Evolutionary conservation across 2,888 invertebrate genomes (phyloP).

Genomic region (Crematogaster levior): DNA sequence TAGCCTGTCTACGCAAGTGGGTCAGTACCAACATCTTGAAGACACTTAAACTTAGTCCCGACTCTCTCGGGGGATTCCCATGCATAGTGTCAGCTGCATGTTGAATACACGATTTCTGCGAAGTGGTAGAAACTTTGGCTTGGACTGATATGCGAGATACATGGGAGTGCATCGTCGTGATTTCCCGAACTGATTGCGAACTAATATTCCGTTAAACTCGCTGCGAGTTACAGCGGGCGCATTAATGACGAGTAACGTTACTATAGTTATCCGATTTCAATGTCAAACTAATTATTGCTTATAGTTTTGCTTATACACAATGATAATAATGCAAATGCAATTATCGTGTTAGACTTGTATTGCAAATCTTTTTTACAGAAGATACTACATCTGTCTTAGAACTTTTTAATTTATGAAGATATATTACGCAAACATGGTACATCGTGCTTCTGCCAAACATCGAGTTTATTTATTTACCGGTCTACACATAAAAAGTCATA

Average conservation of each 20-base stretch:
- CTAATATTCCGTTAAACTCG: conserved; percentile 70
- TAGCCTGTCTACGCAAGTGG: conserved; percentile 62
- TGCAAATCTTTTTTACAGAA: neutral
- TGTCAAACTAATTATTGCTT: conserved; percentile 42
- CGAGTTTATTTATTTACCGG: conserved; percentile 17
- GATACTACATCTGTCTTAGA: too few species aligned
- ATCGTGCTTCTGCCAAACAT: neutral
- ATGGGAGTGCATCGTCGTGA: conserved; percentile 61
- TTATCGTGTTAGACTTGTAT: too few species aligned
- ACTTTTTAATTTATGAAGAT: too few species aligned
- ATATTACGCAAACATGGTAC: neutral
- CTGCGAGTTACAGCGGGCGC: conserved; percentile 32
- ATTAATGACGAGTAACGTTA: conserved; percentile 33
- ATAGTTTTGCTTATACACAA: too few species aligned
- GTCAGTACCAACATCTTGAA: conserved; percentile 73
- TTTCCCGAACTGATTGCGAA: conserved; percentile 72
- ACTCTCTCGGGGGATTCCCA: conserved; percentile 60
- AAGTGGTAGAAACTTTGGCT: conserved; percentile 64
- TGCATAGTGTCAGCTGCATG: conserved; percentile 58
- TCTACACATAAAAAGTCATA: conserved; percentile 18
- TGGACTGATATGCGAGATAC: conserved; percentile 64
- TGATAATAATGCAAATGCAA: too few species aligned
- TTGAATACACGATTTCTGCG: conserved; percentile 57
- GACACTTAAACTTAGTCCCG: conserved; percentile 72
- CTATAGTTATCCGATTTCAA: conserved; percentile 69